These are phyloP conservation scores for Sarcoramphus papa DNA, from an alignment of 2,797 vertebrate genomes.

Conservation along the genomic window DNA sequence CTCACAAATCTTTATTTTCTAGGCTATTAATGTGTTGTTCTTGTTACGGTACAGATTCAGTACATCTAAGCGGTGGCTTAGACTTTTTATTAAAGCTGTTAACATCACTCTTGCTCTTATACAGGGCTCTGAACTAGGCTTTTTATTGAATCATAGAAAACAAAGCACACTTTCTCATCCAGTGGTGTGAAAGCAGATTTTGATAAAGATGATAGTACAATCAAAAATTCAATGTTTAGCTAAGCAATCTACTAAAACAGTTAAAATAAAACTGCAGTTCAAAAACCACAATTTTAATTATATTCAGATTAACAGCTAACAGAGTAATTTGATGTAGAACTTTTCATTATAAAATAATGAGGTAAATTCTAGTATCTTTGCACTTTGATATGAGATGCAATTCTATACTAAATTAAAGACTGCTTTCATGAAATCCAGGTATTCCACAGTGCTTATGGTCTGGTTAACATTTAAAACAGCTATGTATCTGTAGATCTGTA, in stretches of 20 bases:
- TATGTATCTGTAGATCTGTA: background rate
- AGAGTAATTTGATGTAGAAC: background rate
- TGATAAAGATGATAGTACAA: background rate
- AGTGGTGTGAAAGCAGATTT: background rate
- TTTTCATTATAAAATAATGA: background rate
- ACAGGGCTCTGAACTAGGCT: background rate
- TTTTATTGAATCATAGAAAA: background rate
- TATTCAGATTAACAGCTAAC: background rate
- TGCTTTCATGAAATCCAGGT: background rate
- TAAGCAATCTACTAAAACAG: background rate
- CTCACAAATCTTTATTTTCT: background rate
- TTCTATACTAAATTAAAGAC: background rate
- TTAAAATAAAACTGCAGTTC: background rate
- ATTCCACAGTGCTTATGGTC: background rate
- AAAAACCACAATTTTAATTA: background rate
- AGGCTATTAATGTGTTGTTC: background rate
- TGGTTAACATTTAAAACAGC: background rate
- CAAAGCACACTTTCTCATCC: background rate
- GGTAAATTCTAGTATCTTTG: background rate
- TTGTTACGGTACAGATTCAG: background rate
- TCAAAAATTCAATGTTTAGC: background rate
- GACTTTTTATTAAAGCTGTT: background rate
- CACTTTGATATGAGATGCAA: background rate
- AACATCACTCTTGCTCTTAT: background rate
- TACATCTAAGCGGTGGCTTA: background rate